These are phyloP conservation scores for Campylorhamphus procurvoides DNA, from an alignment of 2,113 vertebrate species.

Conservation along the genomic window DNA sequence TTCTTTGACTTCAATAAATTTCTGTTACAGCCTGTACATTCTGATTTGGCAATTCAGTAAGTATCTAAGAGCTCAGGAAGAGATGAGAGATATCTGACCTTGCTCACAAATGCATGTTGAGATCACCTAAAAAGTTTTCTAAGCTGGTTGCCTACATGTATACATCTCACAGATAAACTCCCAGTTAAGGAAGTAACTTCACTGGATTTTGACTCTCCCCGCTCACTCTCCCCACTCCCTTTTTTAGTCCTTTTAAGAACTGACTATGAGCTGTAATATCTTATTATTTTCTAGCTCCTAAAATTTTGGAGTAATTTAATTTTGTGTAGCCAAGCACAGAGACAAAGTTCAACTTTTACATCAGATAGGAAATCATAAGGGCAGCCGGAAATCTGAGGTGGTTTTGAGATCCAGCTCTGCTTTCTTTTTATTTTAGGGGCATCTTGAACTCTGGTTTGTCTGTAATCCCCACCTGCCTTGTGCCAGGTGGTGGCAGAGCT, in stretches of 20 bases:
- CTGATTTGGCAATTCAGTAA: background rate
- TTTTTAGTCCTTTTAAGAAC: background rate
- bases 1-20: background rate
- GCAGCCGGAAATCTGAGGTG: background rate
- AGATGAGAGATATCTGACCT: background rate
- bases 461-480: background rate
- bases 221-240: rapidly evolving
- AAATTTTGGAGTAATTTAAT: background rate
- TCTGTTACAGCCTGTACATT: background rate
- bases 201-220: background rate
- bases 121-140: background rate
- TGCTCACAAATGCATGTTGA: background rate
- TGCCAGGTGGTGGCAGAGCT: background rate
- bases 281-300: background rate
- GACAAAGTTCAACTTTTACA: background rate
- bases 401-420: background rate
- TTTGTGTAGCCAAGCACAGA: background rate
- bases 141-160: background rate
- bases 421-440: background rate
- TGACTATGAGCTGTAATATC: background rate
- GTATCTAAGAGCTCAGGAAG: background rate
- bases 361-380: background rate
- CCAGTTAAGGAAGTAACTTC: background rate
- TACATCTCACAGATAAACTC: background rate
- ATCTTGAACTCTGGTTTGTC: background rate